Evolutionary conservation across 2,797 vertebrate genomes (phyloP).

Genomic region (Muscicapa striata): DNA sequence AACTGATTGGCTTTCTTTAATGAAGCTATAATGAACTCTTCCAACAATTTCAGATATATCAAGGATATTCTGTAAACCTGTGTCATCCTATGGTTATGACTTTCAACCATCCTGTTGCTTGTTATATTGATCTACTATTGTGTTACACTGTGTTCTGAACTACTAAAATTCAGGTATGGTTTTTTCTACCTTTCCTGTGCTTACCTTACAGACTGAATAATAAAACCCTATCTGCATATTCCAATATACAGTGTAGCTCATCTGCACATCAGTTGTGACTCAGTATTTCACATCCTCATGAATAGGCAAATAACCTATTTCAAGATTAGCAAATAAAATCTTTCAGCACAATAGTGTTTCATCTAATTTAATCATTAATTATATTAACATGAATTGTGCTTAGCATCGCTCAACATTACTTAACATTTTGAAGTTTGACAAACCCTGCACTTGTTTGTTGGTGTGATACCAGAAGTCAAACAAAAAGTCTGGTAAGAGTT

Average conservation of each 20-base stretch:
- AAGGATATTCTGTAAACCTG: background rate
- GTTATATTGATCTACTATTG: background rate
- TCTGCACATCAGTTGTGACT: background rate
- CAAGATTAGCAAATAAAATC: background rate
- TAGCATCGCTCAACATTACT: background rate
- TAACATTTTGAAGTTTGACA: background rate
- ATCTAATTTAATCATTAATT: background rate
- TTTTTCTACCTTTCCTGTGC: background rate
- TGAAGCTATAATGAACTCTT: background rate
- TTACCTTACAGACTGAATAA: background rate
- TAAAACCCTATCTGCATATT: background rate
- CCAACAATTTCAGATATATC: background rate
- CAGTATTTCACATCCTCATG: background rate
- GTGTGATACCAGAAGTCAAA: background rate
- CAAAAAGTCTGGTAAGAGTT: background rate
- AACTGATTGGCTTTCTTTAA: background rate
- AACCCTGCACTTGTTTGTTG: background rate
- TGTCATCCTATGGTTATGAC: background rate
- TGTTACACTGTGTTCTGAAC: background rate
- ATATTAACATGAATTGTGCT: background rate
- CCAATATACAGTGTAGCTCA: background rate
- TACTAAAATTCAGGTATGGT: background rate
- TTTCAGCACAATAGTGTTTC: background rate
- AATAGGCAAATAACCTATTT: slow-evolving; percentile 19
- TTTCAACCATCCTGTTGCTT: background rate